phyloP scores from a whole-genome alignment of 2,888 invertebrate species.

The Tubulanus polymorphus region DNA sequence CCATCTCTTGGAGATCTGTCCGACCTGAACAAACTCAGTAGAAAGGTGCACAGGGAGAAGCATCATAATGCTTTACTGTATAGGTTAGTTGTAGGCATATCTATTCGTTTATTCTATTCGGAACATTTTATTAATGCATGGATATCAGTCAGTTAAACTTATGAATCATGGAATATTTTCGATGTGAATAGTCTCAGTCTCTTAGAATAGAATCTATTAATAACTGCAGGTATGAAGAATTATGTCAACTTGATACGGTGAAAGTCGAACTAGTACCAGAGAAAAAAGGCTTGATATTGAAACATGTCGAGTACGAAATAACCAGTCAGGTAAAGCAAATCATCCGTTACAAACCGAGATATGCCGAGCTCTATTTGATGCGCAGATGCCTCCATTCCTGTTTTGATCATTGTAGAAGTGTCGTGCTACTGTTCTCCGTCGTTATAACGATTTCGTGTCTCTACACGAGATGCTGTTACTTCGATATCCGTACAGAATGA shows the following conservation, averaged over 20 bases:
- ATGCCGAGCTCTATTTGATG: no score
- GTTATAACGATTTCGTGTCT: constrained; percentile 54
- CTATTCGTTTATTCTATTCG: no score
- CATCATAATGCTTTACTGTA: constrained; percentile 48
- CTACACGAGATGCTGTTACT: constrained; percentile 51
- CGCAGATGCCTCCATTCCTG: no score
- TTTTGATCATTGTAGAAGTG: no score
- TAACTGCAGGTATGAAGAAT: constrained; percentile 45
- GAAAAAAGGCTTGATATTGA: constrained; percentile 54
- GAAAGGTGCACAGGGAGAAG: constrained; percentile 41
- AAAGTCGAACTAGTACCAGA: constrained; percentile 53
- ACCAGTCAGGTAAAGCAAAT: constrained; percentile 45
- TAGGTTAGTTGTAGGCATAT: no score
- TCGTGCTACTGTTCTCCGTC: constrained; percentile 46
- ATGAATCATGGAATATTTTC: no score
- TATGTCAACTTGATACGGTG: constrained; percentile 48
- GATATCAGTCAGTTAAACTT: no score
- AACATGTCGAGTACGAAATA: constrained; percentile 55
- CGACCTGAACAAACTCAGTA: constrained; percentile 42
- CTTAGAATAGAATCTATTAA: no score
- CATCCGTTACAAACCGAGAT: background rate
- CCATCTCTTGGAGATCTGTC: constrained; percentile 50
- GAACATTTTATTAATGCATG: no score
- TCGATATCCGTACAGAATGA: constrained; percentile 51
- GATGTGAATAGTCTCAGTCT: no score